These are phyloP conservation scores for Argyrosomus regius DNA, from an alignment of 2,797 vertebrate species.

Conservation along the genomic window DNA sequence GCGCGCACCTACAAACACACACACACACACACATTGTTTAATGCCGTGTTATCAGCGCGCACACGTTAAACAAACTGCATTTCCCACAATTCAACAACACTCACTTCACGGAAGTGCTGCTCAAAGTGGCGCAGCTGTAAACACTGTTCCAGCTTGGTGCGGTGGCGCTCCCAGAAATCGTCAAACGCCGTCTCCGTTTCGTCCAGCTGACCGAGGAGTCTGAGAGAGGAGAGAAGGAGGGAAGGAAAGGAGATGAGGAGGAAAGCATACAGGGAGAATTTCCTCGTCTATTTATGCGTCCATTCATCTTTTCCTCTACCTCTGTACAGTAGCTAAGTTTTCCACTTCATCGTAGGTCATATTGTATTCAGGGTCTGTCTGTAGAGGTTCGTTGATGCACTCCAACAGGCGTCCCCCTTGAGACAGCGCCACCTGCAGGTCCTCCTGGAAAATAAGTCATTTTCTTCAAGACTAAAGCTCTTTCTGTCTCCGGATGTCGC, in stretches of 20 bases:
- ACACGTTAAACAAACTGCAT: neutral
- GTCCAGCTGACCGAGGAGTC: slow-evolving; percentile 92
- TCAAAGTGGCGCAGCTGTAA: slow-evolving; percentile 94
- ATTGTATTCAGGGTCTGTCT: slow-evolving; percentile 86
- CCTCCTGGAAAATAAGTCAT: slow-evolving; percentile 82
- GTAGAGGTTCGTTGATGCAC: slow-evolving; percentile 90
- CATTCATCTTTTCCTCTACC: slow-evolving; percentile 72
- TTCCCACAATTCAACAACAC: slow-evolving; percentile 9
- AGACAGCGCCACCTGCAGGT: slow-evolving; percentile 90
- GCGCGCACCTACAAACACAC: slow-evolving; percentile 82
- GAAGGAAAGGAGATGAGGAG: neutral
- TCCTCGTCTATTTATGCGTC: rapidly evolving
- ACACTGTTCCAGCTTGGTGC: slow-evolving; percentile 95
- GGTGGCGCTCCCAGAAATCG: slow-evolving; percentile 96
- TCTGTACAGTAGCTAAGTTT: slow-evolving; percentile 92
- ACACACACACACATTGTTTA: neutral
- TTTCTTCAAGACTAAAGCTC: neutral
- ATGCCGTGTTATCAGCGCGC: neutral
- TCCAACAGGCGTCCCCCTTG: slow-evolving; percentile 89
- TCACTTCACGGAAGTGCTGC: slow-evolving; percentile 94
- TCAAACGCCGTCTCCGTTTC: slow-evolving; percentile 95
- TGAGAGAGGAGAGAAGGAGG: slow-evolving; percentile 58
- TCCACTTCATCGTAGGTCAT: slow-evolving; percentile 94
- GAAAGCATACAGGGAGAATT: neutral
- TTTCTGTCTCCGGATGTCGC: too few relatives aligned